Evolutionary conservation across 2,797 vertebrate species (phyloP).

Genomic region (Gila robusta): DNA sequence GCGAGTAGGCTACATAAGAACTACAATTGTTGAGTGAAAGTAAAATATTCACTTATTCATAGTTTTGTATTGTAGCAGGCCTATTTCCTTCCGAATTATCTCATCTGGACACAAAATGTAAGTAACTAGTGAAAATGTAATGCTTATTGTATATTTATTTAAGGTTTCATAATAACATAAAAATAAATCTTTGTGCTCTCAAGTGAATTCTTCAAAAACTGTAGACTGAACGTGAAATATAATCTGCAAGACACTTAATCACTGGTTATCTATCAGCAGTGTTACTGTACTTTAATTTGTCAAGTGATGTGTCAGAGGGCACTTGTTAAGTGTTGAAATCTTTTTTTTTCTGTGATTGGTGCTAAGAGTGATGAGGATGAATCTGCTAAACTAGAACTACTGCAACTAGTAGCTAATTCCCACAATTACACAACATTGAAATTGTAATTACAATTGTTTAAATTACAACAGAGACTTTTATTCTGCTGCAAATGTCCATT

Average conservation of each 20-base stretch:
- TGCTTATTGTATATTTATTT: neutral
- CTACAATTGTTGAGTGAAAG: neutral
- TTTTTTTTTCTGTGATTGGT: neutral
- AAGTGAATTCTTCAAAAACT: neutral
- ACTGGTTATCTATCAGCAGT: neutral
- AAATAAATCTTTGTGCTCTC: neutral
- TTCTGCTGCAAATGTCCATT: constrained; percentile 21
- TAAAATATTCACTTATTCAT: neutral
- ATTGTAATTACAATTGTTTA: neutral
- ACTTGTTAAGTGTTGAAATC: neutral
- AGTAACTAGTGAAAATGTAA: neutral
- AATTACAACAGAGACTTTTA: neutral
- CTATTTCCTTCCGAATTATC: neutral
- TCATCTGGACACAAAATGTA: neutral
- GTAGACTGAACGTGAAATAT: neutral
- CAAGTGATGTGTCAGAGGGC: neutral
- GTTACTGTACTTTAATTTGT: neutral
- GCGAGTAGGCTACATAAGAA: neutral
- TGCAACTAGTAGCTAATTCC: neutral
- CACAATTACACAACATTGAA: neutral
- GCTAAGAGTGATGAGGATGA: neutral
- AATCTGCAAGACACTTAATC: neutral
- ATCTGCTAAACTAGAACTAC: neutral
- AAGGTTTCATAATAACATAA: neutral
- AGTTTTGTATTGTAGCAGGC: neutral